Evolutionary conservation across 2,888 invertebrate species (phyloP).

Genomic region (Ormyrus thymus): DNA sequence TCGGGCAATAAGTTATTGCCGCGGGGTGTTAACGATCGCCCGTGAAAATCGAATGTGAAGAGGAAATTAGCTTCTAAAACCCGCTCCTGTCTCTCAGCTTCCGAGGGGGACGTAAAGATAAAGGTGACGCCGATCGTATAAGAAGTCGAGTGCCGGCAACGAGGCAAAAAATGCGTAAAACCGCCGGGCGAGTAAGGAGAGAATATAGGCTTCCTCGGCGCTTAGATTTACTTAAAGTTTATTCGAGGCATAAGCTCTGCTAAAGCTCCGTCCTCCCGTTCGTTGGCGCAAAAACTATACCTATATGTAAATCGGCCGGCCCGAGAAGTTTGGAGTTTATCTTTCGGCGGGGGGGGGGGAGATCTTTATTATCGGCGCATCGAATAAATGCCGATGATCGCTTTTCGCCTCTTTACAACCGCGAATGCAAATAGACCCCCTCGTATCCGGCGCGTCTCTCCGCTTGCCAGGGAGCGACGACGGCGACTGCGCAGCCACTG

Average conservation of each 20-base stretch:
- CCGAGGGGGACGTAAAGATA: conserved; percentile 64
- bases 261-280: conserved; percentile 51
- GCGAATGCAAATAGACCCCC: conserved; percentile 71
- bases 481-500: neutral
- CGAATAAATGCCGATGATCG: conserved; percentile 64
- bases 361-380: conserved; percentile 67
- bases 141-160: conserved; percentile 54
- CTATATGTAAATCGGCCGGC: neutral
- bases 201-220: conserved; percentile 54
- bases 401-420: conserved; percentile 70
- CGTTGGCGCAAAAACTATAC: conserved; percentile 2
- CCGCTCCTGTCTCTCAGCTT: conserved; percentile 54
- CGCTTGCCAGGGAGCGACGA: conserved; percentile 63
- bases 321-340: conserved; percentile 20
- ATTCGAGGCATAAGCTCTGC: conserved; percentile 69
- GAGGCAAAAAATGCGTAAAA: conserved; percentile 49
- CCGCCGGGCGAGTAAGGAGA: conserved; percentile 54
- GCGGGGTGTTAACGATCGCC: conserved; percentile 66
- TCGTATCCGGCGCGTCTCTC: conserved; percentile 67
- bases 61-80: conserved; percentile 73
- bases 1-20: conserved; percentile 66
- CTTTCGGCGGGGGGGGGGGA: conserved; percentile 25
- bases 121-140: conserved; percentile 59
- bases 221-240: conserved; percentile 65
- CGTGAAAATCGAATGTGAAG: conserved; percentile 72